These are phyloP conservation scores for Heliconius ismenius DNA, from an alignment of 2,888 invertebrate genomes.

Conservation along the genomic window DNA sequence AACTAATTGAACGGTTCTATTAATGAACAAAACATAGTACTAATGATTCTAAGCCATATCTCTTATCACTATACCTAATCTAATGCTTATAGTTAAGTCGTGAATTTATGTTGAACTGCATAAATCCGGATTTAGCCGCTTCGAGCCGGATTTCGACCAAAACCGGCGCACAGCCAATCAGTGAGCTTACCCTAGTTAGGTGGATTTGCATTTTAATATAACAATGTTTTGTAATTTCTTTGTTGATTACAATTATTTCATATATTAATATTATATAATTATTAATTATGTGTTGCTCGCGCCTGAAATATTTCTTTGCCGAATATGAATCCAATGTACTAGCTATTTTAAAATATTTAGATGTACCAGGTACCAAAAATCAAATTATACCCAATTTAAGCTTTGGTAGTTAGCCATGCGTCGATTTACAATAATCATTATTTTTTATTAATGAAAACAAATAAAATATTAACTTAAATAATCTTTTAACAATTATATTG, in stretches of 20 bases:
- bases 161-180: conserved; percentile 55
- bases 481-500: too few species aligned
- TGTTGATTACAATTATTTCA: background rate
- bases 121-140: conserved; percentile 58
- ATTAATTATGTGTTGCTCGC: too few species aligned
- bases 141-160: conserved; percentile 52
- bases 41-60: conserved; percentile 26
- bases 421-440: too few species aligned
- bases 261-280: background rate
- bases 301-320: too few species aligned
- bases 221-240: conserved; percentile 30
- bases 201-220: conserved; percentile 51
- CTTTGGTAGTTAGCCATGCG: too few species aligned
- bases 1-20: too few species aligned
- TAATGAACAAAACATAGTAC: background rate
- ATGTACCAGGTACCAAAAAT: too few species aligned
- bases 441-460: too few species aligned
- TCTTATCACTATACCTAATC: conserved; percentile 38
- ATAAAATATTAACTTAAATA: too few species aligned
- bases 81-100: conserved; percentile 43
- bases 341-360: too few species aligned
- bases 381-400: too few species aligned
- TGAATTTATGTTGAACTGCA: conserved; percentile 59
- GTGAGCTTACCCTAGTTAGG: conserved; percentile 51
- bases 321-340: too few species aligned